These are phyloP conservation scores for Aurelia sp. DNA, from an alignment of 30 jellyfish, hydroid and myxozoan species.

Conservation along the genomic window DNA sequence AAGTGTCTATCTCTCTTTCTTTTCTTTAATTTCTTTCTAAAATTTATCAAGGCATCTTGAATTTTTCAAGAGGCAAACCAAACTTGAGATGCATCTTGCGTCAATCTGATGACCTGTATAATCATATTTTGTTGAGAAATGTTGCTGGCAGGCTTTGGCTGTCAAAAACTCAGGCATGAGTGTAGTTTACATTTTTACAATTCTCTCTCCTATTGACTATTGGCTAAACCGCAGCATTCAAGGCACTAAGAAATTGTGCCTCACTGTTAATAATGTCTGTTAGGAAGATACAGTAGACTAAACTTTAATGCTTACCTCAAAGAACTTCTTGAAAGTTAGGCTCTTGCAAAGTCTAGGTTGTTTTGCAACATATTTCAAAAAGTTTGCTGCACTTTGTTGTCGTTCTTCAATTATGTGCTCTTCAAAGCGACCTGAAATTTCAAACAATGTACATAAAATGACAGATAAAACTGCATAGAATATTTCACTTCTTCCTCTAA, in stretches of 20 bases:
- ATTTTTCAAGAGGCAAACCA: no score
- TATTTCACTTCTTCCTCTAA: neutral
- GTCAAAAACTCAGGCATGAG: no score
- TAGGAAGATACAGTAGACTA: neutral
- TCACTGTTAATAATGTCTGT: neutral
- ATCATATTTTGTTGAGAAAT: no score
- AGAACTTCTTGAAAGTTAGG: slow-evolving; percentile 53
- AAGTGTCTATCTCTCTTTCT: no score
- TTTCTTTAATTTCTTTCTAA: no score
- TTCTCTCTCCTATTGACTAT: no score
- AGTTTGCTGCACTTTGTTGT: slow-evolving; percentile 67
- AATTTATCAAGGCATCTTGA: no score
- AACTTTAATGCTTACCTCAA: slow-evolving; percentile 51
- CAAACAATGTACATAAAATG: no score
- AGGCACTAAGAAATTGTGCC: neutral
- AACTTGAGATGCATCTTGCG: no score
- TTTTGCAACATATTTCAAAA: slow-evolving; percentile 61
- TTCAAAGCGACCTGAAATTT: slow-evolving; percentile 82
- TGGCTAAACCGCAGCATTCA: neutral
- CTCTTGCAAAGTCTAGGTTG: slow-evolving; percentile 58
- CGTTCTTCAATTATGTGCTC: slow-evolving; percentile 92
- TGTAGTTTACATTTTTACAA: no score
- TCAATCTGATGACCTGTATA: no score
- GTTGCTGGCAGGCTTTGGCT: no score
- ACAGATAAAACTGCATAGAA: neutral